Conservation (phyloP, 2,888 invertebrate species). For the Drosophila pegasa region DNA sequence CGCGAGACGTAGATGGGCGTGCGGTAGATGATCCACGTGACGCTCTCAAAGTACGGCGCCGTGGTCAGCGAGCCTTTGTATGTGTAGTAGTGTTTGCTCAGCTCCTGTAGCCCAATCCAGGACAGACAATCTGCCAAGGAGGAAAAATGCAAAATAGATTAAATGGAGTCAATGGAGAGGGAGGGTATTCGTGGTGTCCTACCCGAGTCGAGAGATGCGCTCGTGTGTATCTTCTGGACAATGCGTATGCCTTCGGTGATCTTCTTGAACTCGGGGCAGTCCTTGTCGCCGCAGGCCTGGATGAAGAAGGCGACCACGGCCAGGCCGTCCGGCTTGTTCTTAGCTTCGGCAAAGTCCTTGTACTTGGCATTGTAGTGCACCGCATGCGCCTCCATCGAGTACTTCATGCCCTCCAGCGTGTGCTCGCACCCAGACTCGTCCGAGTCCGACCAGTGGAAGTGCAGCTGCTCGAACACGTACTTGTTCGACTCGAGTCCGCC, state of each 20-base stretch:
- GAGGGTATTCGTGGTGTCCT: too few relatives aligned
- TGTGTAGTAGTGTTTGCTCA: constrained; percentile 89
- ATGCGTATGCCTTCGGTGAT: constrained; percentile 86
- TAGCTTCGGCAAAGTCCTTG: constrained; percentile 87
- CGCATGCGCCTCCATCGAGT: constrained; percentile 91
- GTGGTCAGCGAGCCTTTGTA: constrained; percentile 91
- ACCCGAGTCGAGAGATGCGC: constrained; percentile 84
- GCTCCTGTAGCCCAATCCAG: constrained; percentile 89
- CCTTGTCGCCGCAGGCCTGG: constrained; percentile 87
- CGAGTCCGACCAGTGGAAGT: constrained; percentile 92
- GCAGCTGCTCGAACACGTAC: constrained; percentile 91
- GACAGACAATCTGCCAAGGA: constrained; percentile 87
- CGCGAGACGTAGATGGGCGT: constrained; percentile 89
- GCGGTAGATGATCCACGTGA: constrained; percentile 91
- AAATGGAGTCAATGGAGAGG: not conserved
- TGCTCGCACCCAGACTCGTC: constrained; percentile 92
- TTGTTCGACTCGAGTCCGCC: constrained; percentile 88
- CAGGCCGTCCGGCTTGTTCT: constrained; percentile 89
- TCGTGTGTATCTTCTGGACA: constrained; percentile 83
- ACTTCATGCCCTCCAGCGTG: constrained; percentile 90
- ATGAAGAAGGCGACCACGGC: constrained; percentile 90
- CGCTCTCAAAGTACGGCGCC: constrained; percentile 90
- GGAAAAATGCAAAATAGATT: not conserved
- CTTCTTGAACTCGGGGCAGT: constrained; percentile 87
- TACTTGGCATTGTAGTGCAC: constrained; percentile 92